These are phyloP conservation scores for Drosophila azteca DNA, from an alignment of 1,140 invertebrate species.

Conservation along the genomic window DNA sequence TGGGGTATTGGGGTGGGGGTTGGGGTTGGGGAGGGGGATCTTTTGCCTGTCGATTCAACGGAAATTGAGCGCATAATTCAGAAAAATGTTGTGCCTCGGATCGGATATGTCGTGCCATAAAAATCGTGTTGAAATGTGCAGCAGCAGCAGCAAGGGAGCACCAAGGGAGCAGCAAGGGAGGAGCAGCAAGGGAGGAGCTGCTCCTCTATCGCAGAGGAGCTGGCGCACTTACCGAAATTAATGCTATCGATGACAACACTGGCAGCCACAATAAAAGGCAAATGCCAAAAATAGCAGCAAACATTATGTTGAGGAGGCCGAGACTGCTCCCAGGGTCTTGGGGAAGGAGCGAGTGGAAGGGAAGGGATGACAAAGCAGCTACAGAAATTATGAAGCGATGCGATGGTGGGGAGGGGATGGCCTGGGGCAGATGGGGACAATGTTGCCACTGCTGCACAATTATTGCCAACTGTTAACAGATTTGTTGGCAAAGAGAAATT, in stretches of 20 bases:
- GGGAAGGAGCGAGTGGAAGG: slow-evolving; percentile 7
- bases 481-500: slow-evolving; percentile 64
- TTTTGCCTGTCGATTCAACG: slow-evolving; percentile 63
- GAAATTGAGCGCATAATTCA: slow-evolving; percentile 83
- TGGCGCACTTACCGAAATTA: slow-evolving; percentile 78
- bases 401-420: slow-evolving; percentile 2
- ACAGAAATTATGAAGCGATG: slow-evolving; percentile 62
- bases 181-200: slow-evolving; percentile 12
- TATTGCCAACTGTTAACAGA: slow-evolving; percentile 83
- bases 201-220: slow-evolving; percentile 20
- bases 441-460: slow-evolving; percentile 67
- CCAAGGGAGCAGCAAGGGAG: slow-evolving; percentile 7
- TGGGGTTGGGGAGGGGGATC: not conserved
- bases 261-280: slow-evolving; percentile 67
- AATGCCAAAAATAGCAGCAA: slow-evolving; percentile 67
- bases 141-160: slow-evolving; percentile 5
- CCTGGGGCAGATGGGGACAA: slow-evolving; percentile 48
- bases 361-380: slow-evolving; percentile 55
- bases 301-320: slow-evolving; percentile 41
- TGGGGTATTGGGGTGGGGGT: slow-evolving; percentile 1
- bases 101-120: slow-evolving; percentile 74
- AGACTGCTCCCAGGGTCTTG: not conserved
- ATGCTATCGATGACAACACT: slow-evolving; percentile 79
- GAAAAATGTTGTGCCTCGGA: slow-evolving; percentile 47
- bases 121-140: slow-evolving; percentile 71